A percentile compares a stretch with the other conserved stretches of the same genome.
These are phyloP conservation scores for Parasteatoda tepidariorum DNA, from an alignment of 1,140 invertebrate genomes.

Conservation along the genomic window DNA sequence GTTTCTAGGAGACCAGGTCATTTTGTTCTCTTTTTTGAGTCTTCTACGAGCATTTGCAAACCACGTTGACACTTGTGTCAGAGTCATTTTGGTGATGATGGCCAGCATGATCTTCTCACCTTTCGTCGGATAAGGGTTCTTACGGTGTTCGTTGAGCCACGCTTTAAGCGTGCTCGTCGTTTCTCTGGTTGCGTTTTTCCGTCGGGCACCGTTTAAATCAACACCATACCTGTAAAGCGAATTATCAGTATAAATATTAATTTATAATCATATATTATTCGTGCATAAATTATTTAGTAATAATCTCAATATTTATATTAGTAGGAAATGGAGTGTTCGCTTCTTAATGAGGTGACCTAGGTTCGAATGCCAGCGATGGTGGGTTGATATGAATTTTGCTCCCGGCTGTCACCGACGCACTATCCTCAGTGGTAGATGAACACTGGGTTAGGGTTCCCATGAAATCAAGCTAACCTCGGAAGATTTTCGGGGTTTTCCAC, in stretches of 20 bases:
- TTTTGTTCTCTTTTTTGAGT: conserved; percentile 76
- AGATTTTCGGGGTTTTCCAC: no score
- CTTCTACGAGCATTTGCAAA: conserved; percentile 73
- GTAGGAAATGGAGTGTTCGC: no score
- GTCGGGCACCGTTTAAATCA: conserved; percentile 86
- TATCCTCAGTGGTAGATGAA: no score
- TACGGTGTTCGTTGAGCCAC: conserved; percentile 93
- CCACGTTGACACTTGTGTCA: conserved; percentile 75
- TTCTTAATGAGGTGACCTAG: no score
- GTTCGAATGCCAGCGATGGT: no score
- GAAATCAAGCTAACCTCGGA: no score
- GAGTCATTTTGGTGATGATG: conserved; percentile 74
- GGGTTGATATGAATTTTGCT: no score
- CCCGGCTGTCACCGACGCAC: no score
- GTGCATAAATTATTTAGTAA: neutral
- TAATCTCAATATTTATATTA: neutral
- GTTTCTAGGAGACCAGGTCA: conserved; percentile 73
- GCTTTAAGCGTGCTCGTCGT: conserved; percentile 95
- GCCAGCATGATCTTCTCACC: conserved; percentile 75
- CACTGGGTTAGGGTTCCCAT: no score
- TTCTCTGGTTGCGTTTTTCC: conserved; percentile 97
- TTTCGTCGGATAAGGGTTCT: conserved; percentile 78
- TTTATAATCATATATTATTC: neutral
- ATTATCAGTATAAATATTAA: neutral
- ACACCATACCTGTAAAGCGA: conserved; percentile 81